Base-by-base conservation (phyloP, 2,888 invertebrate genomes). In the Hylaea fasciaria region DNA sequence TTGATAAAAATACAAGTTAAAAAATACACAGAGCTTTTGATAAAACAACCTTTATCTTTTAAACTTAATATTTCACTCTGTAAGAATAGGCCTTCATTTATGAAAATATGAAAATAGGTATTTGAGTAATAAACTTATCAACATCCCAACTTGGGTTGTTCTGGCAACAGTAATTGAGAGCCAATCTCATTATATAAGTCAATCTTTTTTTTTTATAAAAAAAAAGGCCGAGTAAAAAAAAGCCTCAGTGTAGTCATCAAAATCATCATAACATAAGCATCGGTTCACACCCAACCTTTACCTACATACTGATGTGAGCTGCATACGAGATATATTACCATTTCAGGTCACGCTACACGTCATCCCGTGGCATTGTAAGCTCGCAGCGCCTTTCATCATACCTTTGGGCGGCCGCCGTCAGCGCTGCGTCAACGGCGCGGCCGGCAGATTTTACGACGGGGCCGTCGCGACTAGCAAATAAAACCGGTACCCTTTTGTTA, bases 401-500 rank as follows among this genome's bases (percentile, higher is more conserved):
- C 58, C 50, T 57, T 52, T 45, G 46, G 57, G 41, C 62, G 61
- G 48, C 39, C 53, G 41, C 55, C 58, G 70, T 72, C 72, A 72
- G 72, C 71, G 63, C 69, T 64, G 63, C 76, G 77, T 71, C 76
- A 68, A 64, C 70, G 35, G 22, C 64, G 63, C 70, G 35, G 22
- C 64, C 66, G 56, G 66, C 64, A 69, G 69, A 73, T 76, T 77
- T 76, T 77, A 76, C 67, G 70, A 65, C 65, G 52, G 22, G 22
- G 58, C 71, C 66, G 73, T 62, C 49, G 77, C 73, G 79, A 74
- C 69, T 74, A 71, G 70, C 80, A 76, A 82, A 82, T 82, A 82
- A 80, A 82, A 82, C 76, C 76, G 77, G 73, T 76, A 74, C 72
- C 77, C 73, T 80, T n/a, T 79, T 80, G 76, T 76, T 73, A 76